Conservation (phyloP, 2,888 invertebrate species). For the Andrena bucephala region DNA sequence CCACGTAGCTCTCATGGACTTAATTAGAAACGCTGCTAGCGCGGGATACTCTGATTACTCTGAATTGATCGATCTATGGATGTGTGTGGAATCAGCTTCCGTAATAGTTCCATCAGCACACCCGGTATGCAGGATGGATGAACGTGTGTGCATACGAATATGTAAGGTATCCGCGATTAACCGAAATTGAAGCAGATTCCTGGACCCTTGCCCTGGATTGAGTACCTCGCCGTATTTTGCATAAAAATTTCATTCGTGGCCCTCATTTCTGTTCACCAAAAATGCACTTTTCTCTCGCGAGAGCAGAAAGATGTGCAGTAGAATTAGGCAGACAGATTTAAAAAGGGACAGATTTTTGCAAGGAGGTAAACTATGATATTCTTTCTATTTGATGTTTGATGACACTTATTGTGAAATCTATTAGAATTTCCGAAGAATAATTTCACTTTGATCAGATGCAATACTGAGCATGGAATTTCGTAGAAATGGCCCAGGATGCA, state of each 20-base stretch:
- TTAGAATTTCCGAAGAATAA: too few relatives aligned
- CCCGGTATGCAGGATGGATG: slow-evolving; percentile 71
- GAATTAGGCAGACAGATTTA: too few relatives aligned
- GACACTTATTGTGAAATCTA: too few relatives aligned
- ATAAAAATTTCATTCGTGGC: neutral
- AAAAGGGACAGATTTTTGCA: too few relatives aligned
- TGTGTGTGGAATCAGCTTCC: slow-evolving; percentile 58
- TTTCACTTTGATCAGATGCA: too few relatives aligned
- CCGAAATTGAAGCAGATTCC: slow-evolving; percentile 74
- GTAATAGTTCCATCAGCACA: slow-evolving; percentile 77
- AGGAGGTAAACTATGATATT: too few relatives aligned
- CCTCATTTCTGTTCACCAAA: neutral
- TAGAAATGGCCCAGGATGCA: too few relatives aligned
- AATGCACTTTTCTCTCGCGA: neutral
- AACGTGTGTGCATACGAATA: slow-evolving; percentile 74
- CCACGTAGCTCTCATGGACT: slow-evolving; percentile 51
- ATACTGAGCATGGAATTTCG: too few relatives aligned
- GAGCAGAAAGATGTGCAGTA: neutral
- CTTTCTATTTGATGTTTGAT: neutral
- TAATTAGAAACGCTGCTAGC: slow-evolving; percentile 74
- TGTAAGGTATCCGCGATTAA: slow-evolving; percentile 79
- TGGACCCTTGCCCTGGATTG: neutral
- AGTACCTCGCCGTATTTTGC: slow-evolving; percentile 2
- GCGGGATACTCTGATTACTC: slow-evolving; percentile 72
- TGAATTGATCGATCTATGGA: slow-evolving; percentile 78